A percentile compares a stretch with the other conserved stretches of the same genome.
These are phyloP conservation scores for Drosophila prolongata DNA, from an alignment of 2,888 invertebrate species.

Conservation along the genomic window DNA sequence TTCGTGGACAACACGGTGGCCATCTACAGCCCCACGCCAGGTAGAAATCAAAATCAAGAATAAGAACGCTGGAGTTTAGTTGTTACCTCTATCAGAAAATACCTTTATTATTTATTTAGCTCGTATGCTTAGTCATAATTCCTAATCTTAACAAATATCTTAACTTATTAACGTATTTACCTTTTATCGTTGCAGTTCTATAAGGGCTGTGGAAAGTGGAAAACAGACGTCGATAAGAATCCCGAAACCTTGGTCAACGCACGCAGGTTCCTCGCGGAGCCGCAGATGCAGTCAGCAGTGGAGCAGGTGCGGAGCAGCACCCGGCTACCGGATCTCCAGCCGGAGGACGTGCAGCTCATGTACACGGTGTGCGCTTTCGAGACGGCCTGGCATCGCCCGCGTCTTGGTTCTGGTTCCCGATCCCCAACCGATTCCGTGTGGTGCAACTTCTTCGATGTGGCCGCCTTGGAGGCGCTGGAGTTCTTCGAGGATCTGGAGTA, in stretches of 20 bases:
- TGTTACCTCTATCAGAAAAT: background rate
- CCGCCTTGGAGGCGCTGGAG: conserved; percentile 88
- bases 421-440: conserved; percentile 87
- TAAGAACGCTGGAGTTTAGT: background rate
- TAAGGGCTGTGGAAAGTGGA: conserved; percentile 90
- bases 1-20: conserved; percentile 93
- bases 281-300: conserved; percentile 86
- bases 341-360: conserved; percentile 88
- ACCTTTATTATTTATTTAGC: no score
- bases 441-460: conserved; percentile 89
- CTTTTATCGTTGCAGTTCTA: conserved; percentile 87
- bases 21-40: conserved; percentile 87
- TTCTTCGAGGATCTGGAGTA: conserved; percentile 91
- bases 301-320: conserved; percentile 86
- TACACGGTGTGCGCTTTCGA: conserved; percentile 92
- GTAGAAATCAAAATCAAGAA: conserved; percentile 54
- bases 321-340: conserved; percentile 86
- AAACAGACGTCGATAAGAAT: conserved; percentile 89
- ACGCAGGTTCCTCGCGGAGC: conserved; percentile 86
- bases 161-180: background rate
- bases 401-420: conserved; percentile 13
- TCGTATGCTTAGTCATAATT: background rate
- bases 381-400: conserved; percentile 90
- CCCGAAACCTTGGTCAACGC: conserved; percentile 87
- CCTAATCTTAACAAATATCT: no score